Conservation (phyloP, 2,797 vertebrate species). For the Delichon dasypus region DNA sequence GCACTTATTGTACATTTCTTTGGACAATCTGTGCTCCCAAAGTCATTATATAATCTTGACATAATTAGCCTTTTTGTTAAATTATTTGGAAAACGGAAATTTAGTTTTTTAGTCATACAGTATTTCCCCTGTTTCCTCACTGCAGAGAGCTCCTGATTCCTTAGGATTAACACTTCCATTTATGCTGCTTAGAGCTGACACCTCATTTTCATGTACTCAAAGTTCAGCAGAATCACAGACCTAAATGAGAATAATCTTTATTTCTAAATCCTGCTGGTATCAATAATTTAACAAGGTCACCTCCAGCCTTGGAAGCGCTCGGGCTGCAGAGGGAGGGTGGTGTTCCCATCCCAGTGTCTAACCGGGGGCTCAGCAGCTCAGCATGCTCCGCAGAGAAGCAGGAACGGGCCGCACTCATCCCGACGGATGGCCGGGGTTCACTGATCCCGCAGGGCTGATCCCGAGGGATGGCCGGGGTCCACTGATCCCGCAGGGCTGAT, state of each 20-base stretch:
- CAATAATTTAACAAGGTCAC: not conserved
- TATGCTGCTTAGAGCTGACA: not conserved
- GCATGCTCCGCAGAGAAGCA: rapidly evolving
- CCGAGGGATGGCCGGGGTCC: rapidly evolving
- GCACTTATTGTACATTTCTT: not conserved
- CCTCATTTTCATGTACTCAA: not conserved
- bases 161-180: not conserved
- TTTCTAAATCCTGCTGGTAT: not conserved
- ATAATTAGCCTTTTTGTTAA: not conserved
- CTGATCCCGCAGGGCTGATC: rapidly evolving
- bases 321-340: not conserved
- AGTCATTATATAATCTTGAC: not conserved
- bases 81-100: not conserved
- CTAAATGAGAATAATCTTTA: not conserved
- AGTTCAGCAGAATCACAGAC: not conserved
- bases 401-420: rapidly evolving
- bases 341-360: rapidly evolving
- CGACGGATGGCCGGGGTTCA: not conserved
- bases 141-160: not conserved
- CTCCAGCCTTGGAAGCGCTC: not conserved
- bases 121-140: not conserved
- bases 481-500: rapidly evolving
- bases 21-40: not conserved
- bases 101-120: not conserved
- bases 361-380: rapidly evolving